These are phyloP conservation scores for Agapornis roseicollis DNA, from an alignment of 2,113 vertebrate genomes.

Conservation along the genomic window DNA sequence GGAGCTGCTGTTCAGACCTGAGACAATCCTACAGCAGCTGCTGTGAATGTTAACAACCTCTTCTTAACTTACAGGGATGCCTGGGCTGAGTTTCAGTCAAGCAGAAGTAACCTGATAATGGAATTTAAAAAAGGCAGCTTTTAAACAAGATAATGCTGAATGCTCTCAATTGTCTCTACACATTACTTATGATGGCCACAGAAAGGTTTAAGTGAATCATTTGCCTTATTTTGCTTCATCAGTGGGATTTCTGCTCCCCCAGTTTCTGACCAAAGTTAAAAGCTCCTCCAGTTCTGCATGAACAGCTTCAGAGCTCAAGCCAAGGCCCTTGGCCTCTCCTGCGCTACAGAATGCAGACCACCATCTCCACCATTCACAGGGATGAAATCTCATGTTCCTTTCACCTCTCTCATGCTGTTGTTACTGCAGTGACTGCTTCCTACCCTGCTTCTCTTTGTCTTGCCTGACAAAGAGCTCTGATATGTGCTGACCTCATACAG, in stretches of 20 bases:
- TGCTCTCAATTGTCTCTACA: neutral
- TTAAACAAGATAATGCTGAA: neutral
- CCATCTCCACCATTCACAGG: neutral
- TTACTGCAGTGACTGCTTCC: neutral
- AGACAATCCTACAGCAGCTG: neutral
- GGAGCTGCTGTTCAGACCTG: neutral
- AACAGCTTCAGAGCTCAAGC: neutral
- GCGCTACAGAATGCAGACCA: fast-evolving
- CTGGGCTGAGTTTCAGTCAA: neutral
- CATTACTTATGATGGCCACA: neutral
- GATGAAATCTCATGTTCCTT: neutral
- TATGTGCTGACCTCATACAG: neutral
- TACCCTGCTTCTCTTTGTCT: neutral
- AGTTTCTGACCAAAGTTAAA: neutral
- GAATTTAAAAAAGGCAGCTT: neutral
- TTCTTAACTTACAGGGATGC: neutral
- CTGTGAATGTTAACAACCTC: neutral
- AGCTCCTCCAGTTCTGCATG: neutral
- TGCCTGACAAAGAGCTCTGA: neutral
- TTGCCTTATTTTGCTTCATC: neutral
- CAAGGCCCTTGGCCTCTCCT: neutral
- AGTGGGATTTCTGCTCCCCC: neutral
- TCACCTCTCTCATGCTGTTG: neutral
- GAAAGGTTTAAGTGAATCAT: neutral
- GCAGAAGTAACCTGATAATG: neutral